Percentiles rank a stretch among this genome's conserved stretches.
These are phyloP conservation scores for Percopsis transmontana DNA, from an alignment of 2,113 vertebrate species.

Conservation along the genomic window DNA sequence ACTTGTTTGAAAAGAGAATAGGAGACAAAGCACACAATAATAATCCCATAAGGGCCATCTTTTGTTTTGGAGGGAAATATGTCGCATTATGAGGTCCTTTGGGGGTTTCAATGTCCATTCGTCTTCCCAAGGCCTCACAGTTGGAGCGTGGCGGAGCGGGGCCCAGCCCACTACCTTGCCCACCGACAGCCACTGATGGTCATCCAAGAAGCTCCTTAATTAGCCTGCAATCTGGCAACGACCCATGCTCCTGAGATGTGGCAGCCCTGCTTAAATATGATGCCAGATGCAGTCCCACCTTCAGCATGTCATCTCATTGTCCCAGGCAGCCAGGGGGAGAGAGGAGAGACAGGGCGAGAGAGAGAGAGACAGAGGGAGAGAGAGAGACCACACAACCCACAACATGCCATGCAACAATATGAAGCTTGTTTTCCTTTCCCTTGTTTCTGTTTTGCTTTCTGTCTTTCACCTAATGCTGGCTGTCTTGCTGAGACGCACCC, in stretches of 20 bases:
- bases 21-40: constrained; percentile 35
- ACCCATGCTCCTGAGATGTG: constrained; percentile 78
- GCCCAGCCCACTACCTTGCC: constrained; percentile 75
- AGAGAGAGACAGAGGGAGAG: not conserved
- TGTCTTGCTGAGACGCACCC: constrained; percentile 36
- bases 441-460: constrained; percentile 58
- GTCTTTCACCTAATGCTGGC: constrained; percentile 33
- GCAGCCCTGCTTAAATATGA: constrained; percentile 78
- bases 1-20: constrained; percentile 64
- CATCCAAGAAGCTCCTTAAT: constrained; percentile 85
- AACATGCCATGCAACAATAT: constrained; percentile 65
- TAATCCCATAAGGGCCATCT: constrained; percentile 65
- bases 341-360: constrained; percentile 11
- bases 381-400: constrained; percentile 48
- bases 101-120: constrained; percentile 73
- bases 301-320: constrained; percentile 81
- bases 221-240: constrained; percentile 82
- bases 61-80: constrained; percentile 74
- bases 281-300: constrained; percentile 82
- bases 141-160: constrained; percentile 70
- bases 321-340: constrained; percentile 69
- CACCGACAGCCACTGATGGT: constrained; percentile 82
- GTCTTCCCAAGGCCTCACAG: constrained; percentile 77
- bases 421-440: constrained; percentile 44
- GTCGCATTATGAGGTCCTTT: constrained; percentile 71